Conservation (phyloP, 1,140 invertebrate species). For the Teleopsis dalmanni region DNA sequence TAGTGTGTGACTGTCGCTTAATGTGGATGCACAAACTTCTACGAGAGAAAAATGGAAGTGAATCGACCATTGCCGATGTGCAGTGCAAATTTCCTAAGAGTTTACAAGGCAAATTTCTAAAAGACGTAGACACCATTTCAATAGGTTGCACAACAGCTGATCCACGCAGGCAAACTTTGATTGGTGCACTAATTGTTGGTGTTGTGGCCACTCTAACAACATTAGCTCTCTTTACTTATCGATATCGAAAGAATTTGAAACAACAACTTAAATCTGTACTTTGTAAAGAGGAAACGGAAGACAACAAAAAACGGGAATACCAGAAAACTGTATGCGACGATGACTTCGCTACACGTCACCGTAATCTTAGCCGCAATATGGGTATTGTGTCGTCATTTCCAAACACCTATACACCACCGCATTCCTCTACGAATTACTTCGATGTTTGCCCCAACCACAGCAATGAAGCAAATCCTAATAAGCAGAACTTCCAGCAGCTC, state of each 20-base stretch:
- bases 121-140: constrained; percentile 62
- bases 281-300: constrained; percentile 65
- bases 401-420: constrained; percentile 46
- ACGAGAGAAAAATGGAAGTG: constrained; percentile 61
- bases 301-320: constrained; percentile 76
- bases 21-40: constrained; percentile 74
- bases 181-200: constrained; percentile 64
- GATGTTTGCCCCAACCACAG: constrained; percentile 51
- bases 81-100: constrained; percentile 66
- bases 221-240: constrained; percentile 64
- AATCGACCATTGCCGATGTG: constrained; percentile 46
- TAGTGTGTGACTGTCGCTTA: constrained; percentile 70
- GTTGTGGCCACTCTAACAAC: constrained; percentile 60
- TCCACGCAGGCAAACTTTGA: constrained; percentile 66
- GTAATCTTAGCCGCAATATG: constrained; percentile 52
- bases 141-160: constrained; percentile 70
- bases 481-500: constrained; percentile 35
- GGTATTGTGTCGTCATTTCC: constrained; percentile 49
- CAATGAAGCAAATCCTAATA: constrained; percentile 23
- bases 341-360: constrained; percentile 65
- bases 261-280: constrained; percentile 70
- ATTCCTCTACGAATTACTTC: constrained; percentile 61
- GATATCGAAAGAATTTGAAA: constrained; percentile 66
- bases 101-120: constrained; percentile 61
- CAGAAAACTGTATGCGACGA: constrained; percentile 83